Conservation (phyloP, 2,113 vertebrate genomes). For the Lasiurus cinereus region DNA sequence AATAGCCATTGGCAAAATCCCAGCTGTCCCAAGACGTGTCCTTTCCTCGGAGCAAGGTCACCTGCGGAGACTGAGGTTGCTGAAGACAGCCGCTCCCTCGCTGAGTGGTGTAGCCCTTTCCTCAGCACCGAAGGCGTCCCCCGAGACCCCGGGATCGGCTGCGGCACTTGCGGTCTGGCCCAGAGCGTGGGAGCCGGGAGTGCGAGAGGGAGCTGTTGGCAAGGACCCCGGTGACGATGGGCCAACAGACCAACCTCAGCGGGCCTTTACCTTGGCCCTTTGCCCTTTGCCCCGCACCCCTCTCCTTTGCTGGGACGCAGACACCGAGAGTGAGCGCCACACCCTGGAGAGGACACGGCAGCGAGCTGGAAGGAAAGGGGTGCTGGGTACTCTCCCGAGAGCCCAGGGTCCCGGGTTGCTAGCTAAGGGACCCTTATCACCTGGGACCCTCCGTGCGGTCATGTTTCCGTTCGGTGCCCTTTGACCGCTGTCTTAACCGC, state of each 20-base stretch:
- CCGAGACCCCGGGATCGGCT: neutral
- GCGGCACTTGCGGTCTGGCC: neutral
- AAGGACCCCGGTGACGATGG: neutral
- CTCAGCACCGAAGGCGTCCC: neutral
- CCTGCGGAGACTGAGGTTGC: neutral
- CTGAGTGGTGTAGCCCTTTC: neutral
- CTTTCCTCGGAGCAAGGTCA: neutral
- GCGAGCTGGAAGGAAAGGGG: neutral
- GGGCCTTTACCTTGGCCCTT: neutral
- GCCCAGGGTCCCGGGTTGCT: neutral
- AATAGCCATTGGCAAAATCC: neutral
- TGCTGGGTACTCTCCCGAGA: neutral
- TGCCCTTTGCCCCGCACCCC: neutral
- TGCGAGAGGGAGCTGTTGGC: neutral
- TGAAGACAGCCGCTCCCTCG: neutral
- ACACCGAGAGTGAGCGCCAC: neutral
- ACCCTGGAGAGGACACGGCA: neutral
- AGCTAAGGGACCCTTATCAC: neutral
- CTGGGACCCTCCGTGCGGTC: neutral
- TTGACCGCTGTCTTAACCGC: neutral
- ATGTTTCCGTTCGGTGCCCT: neutral
- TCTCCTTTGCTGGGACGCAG: neutral
- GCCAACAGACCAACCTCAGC: neutral
- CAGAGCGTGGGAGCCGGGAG: neutral
- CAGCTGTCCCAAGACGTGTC: neutral